Evolutionary conservation across 2,888 invertebrate genomes (phyloP).

Genomic region (Dolomedes plantarius): DNA sequence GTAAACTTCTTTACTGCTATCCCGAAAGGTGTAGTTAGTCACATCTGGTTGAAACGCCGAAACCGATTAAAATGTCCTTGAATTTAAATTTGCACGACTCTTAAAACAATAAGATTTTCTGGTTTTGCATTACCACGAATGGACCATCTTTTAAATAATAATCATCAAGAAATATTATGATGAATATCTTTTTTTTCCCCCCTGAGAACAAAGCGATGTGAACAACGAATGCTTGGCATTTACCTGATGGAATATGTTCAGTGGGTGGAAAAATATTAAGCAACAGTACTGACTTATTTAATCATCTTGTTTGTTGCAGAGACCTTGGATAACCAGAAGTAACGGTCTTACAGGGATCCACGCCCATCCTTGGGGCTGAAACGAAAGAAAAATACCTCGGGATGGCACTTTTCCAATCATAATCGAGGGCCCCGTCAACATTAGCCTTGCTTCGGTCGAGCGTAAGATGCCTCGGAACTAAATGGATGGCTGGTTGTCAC

Average conservation of each 20-base stretch:
- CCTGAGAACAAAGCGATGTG: too few relatives aligned
- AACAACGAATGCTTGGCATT: too few relatives aligned
- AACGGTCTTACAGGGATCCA: conserved; percentile 19
- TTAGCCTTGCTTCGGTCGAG: conserved; percentile 5
- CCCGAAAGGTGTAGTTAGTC: too few relatives aligned
- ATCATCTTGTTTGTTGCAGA: background rate
- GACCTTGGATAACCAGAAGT: conserved; percentile 17
- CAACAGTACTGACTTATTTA: background rate
- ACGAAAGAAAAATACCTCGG: background rate
- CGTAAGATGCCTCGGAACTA: background rate
- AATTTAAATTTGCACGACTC: too few relatives aligned
- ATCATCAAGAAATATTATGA: too few relatives aligned
- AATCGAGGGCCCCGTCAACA: background rate
- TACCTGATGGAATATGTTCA: background rate
- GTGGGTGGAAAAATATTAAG: background rate
- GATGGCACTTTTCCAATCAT: conserved; percentile 17
- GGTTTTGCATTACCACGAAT: too few relatives aligned
- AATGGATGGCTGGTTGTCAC: conserved; percentile 20
- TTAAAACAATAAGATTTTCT: too few relatives aligned
- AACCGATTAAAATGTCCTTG: too few relatives aligned
- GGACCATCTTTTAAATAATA: too few relatives aligned
- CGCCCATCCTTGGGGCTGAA: conserved; percentile 24
- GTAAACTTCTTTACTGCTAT: too few relatives aligned
- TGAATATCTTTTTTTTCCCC: too few relatives aligned
- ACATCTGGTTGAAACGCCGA: too few relatives aligned